phyloP scores from a whole-genome alignment of 2,888 invertebrate species.

The Penaeus monodon region DNA sequence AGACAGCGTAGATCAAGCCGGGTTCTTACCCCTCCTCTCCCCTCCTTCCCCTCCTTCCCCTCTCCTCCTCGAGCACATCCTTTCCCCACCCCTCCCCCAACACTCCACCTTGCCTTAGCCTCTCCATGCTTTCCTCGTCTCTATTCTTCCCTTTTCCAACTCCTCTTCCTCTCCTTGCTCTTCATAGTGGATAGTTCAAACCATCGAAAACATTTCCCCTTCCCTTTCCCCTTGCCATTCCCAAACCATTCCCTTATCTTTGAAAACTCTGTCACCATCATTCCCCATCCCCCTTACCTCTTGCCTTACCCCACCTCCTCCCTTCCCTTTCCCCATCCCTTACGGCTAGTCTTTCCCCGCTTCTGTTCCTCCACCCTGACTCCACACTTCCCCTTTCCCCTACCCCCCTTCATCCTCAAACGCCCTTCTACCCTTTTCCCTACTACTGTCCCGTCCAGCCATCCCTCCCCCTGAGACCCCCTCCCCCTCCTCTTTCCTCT shows the following conservation, averaged over 20 bases:
- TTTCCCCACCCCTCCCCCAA: too few relatives aligned
- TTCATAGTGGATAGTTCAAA: too few relatives aligned
- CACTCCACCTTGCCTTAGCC: too few relatives aligned
- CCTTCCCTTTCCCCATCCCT: background rate
- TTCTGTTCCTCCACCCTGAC: background rate
- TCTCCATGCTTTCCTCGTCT: too few relatives aligned
- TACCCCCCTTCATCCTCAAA: background rate
- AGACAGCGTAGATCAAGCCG: background rate
- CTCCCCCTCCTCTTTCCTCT: background rate
- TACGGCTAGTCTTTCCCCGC: background rate
- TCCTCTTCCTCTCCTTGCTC: too few relatives aligned
- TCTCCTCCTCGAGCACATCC: too few relatives aligned
- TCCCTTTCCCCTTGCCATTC: too few relatives aligned
- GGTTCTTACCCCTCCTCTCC: background rate
- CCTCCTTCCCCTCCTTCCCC: background rate
- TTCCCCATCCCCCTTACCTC: background rate
- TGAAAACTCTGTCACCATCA: too few relatives aligned
- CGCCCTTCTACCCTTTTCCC: background rate
- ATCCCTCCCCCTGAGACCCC: background rate
- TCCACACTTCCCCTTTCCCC: background rate
- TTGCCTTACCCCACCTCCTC: background rate
- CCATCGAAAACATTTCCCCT: too few relatives aligned
- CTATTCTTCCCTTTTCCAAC: too few relatives aligned
- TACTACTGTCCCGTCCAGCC: background rate
- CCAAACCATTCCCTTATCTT: too few relatives aligned